A percentile compares a stretch with the other conserved stretches of the same genome.
Conservation (phyloP, 2,888 invertebrate genomes). For the Rhaphigaster nebulosa region DNA sequence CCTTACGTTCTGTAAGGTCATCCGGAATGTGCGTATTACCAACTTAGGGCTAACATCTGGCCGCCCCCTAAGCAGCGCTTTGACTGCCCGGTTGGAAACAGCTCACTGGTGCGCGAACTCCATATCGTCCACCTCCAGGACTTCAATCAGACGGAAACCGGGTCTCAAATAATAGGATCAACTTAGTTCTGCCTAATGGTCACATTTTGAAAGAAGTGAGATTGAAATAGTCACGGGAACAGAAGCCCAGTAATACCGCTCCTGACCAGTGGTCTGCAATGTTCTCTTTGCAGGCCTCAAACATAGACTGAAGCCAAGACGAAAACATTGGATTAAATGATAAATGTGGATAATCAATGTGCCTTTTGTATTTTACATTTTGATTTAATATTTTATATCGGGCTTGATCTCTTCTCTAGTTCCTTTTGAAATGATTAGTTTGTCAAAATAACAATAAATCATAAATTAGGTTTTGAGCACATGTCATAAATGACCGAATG, state of each 20-base stretch:
- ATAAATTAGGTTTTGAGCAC: too few species aligned
- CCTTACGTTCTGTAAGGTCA: neutral
- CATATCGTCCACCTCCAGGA: neutral
- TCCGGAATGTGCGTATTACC: neutral
- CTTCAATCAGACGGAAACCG: neutral
- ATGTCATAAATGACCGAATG: too few species aligned
- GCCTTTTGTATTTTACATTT: too few species aligned
- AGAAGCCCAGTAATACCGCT: neutral
- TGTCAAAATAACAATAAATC: too few species aligned
- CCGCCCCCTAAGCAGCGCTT: neutral
- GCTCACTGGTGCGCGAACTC: neutral
- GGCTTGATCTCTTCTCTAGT: too few species aligned
- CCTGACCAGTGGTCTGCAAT: neutral
- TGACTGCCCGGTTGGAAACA: neutral
- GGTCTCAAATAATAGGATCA: neutral
- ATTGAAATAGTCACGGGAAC: neutral
- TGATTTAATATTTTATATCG: too few species aligned
- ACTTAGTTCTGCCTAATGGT: neutral
- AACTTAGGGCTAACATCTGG: neutral
- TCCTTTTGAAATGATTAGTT: too few species aligned
- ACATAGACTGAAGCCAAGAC: too few species aligned
- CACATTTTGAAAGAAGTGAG: neutral
- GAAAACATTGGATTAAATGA: too few species aligned
- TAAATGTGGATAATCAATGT: too few species aligned
- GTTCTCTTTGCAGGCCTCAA: too few species aligned